Evolutionary conservation across 2,888 invertebrate genomes (phyloP).

Genomic region (Diadegma fenestrale): DNA sequence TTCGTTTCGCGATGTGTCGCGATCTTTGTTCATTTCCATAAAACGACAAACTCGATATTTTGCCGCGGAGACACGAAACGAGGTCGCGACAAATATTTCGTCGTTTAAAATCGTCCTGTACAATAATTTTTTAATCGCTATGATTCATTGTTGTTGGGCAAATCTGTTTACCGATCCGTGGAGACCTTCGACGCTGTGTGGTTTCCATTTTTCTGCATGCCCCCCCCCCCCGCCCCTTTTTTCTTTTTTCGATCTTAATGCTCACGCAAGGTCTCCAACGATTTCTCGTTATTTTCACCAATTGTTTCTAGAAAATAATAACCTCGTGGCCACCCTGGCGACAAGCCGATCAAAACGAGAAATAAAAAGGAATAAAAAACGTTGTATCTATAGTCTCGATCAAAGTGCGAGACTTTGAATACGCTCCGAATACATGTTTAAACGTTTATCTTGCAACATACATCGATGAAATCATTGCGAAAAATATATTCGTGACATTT

Average conservation of each 20-base stretch:
- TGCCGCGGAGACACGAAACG: background rate
- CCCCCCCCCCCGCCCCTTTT: background rate
- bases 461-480: conserved; percentile 11
- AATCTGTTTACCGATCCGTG: conserved; percentile 43
- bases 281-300: conserved; percentile 55
- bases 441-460: conserved; percentile 13
- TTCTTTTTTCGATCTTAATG: conserved; percentile 16
- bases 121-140: background rate
- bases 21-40: background rate
- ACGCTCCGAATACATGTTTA: conserved; percentile 66
- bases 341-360: conserved; percentile 2
- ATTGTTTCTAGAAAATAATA: conserved; percentile 24
- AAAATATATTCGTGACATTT: conserved; percentile 28
- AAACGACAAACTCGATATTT: background rate
- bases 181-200: conserved; percentile 59
- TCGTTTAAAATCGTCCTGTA: background rate
- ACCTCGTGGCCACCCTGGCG: background rate
- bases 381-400: conserved; percentile 62
- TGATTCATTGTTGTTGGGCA: conserved; percentile 26
- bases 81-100: background rate
- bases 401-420: conserved; percentile 67
- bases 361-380: conserved; percentile 18
- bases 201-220: conserved; percentile 10
- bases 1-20: background rate
- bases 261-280: conserved; percentile 42